These are phyloP conservation scores for Hippocampus zosterae DNA, from an alignment of 2,113 vertebrate genomes.

Conservation along the genomic window DNA sequence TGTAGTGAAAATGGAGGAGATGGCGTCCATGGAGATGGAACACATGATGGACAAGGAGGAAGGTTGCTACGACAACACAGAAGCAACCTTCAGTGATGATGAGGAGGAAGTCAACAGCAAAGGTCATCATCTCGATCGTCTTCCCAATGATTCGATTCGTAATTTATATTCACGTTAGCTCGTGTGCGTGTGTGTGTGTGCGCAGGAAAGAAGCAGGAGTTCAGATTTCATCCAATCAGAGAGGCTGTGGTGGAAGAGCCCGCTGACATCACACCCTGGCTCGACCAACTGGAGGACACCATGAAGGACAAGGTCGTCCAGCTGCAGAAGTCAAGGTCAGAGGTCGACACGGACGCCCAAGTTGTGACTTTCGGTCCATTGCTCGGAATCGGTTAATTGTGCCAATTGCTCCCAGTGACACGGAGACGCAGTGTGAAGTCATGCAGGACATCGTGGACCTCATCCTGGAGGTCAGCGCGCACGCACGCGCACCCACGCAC, in stretches of 20 bases:
- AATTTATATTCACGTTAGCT: neutral
- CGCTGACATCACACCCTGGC: conserved; percentile 88
- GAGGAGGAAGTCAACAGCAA: conserved; percentile 90
- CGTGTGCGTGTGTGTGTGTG: conserved; percentile 3
- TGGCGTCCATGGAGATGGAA: conserved; percentile 86
- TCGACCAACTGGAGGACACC: conserved; percentile 91
- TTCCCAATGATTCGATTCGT: neutral
- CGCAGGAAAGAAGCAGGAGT: conserved; percentile 90
- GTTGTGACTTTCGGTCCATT: neutral
- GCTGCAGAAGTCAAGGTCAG: conserved; percentile 91
- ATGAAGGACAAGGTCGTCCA: conserved; percentile 89
- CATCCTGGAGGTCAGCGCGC: conserved; percentile 84
- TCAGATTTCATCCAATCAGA: conserved; percentile 92
- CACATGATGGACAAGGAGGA: conserved; percentile 92
- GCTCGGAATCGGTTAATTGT: neutral
- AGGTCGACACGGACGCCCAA: neutral
- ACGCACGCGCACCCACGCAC: neutral
- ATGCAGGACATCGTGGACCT: conserved; percentile 99
- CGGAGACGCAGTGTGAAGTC: conserved; percentile 91
- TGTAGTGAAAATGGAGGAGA: conserved; percentile 89
- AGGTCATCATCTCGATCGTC: conserved; percentile 63
- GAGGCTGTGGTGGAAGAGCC: conserved; percentile 89
- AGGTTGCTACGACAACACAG: conserved; percentile 89
- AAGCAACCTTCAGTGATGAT: conserved; percentile 91
- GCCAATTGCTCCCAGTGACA: conserved; percentile 70